These are phyloP conservation scores for Mixornis gularis DNA, from an alignment of 2,113 vertebrate genomes.

Conservation along the genomic window DNA sequence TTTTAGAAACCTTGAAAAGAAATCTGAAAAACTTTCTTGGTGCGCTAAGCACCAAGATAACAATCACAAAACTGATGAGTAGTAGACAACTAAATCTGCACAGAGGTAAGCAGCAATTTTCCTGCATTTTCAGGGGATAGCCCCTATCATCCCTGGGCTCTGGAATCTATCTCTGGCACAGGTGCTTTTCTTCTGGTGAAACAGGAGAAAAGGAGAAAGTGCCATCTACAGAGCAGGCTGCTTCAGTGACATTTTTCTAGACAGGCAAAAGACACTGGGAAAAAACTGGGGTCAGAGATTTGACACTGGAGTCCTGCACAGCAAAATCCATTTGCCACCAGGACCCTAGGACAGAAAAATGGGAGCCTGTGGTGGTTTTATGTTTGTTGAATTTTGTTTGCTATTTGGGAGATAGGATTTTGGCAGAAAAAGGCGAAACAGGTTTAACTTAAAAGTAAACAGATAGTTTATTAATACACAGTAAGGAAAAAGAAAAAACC, in stretches of 20 bases:
- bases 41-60: neutral
- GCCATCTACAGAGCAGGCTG: neutral
- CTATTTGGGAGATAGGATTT: too few species aligned
- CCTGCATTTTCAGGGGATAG: neutral
- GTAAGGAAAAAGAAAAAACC: too few species aligned
- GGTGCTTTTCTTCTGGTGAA: neutral
- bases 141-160: accelerated
- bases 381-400: too few species aligned
- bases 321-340: neutral
- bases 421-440: too few species aligned
- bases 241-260: accelerated
- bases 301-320: neutral
- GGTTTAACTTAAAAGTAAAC: too few species aligned
- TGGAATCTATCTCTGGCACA: neutral
- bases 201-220: neutral
- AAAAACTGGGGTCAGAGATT: neutral
- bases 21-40: neutral
- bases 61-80: neutral
- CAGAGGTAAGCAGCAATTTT: neutral
- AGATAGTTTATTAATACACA: too few species aligned
- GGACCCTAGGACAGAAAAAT: neutral
- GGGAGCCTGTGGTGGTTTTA: neutral
- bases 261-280: neutral
- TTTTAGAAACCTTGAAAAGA: neutral
- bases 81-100: neutral